Evolutionary conservation across 2,797 vertebrate genomes (phyloP), one percentile per base, ranked within the genome.

Genomic region (Sebastiscus albofasciatus): DNA sequence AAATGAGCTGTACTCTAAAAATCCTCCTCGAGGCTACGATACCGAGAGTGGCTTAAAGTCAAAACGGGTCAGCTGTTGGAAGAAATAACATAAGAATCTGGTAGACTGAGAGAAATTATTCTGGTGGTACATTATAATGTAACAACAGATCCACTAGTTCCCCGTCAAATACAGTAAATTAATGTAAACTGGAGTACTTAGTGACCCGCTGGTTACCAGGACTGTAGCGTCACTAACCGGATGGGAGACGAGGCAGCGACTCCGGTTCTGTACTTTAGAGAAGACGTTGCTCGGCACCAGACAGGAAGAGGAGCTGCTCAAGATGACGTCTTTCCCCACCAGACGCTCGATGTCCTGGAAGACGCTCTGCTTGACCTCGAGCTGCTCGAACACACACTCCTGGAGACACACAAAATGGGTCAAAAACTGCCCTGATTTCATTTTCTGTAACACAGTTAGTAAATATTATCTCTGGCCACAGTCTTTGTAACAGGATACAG

Each of bases 241-340:
- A 85, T 99, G 99, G 1, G 97, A 97, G 84, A 99, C 96, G 0
- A 99, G 92, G 90, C 99, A 99, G 82, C 97, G 97, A 46, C 94
- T 96, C 84, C 92, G 95, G 6, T 96, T 96, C 36, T 94, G 95
- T 64, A 99, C 93, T 68, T 92, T 95, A 5, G 95, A 91, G 90
- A 99, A 99, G 84, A 99, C 86, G 31, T 90, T 95, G 92, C 97
- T 97, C 5, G 99, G 99, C 83, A 99, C 93, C 87, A 99, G 95
- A 73, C 97, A 97, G 39, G 98, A 99, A 13, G 96, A 97, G 1
- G 99, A 99, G 92, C 98, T 99, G 94, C 97, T 97, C 82, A 99
- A 90, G 89, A 98, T 92, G 20, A 97, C 94, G 0, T 82, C 90
- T 33, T 96, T 92, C 8, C 86, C 93, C 2, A 96, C 93, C 1